Base-by-base conservation (phyloP, 2,113 vertebrate species). In the Callaeas wilsoni region DNA sequence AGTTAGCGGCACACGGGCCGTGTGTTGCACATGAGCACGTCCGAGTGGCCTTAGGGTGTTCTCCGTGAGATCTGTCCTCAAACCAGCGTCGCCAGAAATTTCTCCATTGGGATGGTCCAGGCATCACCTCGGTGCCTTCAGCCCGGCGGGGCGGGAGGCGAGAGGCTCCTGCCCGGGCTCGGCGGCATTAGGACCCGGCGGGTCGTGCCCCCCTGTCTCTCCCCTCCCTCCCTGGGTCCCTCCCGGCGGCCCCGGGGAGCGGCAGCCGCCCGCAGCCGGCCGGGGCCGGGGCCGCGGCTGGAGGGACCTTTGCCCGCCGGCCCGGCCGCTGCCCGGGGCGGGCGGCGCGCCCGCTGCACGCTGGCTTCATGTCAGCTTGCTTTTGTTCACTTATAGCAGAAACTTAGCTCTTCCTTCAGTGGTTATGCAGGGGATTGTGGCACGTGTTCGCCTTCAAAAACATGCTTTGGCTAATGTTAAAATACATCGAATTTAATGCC, bases 351-450 rank as follows among this genome's bases (percentile, higher is more conserved):
- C 69, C n/a, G 41, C 60, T 32, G 16, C 53, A 0, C 41, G 21
- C 44, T 13, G 44, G 3, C 46, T 21, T 23, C 47, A 0, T 4
- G n/a, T 13, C 27, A 4, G 26, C 5, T 13, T 60, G 27, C n/a
- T 23, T 42, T 29, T 22, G 22, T 33, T 30, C 21, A 1, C 35
- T 9, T 26, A 1, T 0, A 15, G 47, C 3, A 1, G 26, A 39
- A 67, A 33, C 41, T 13, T 41, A 9, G 21, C 10, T 70, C n/a
- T 80, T 32, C 63, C 33, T 47, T 74, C 42, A 4, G 7, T 12
- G 35, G 18, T 16, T 59, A 4, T 12, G 22, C 33, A 19, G 29
- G 32, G 23, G 9, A 10, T 16, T 26, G 46, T 30, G 42, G 60
- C 30, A 26, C 17, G 13, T 26, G 68, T 47, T 75, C 3, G 0